A percentile compares a stretch with the other conserved stretches of the same genome.
Evolutionary conservation across 2,797 vertebrate species (phyloP).

Genomic region (Molothrus aeneus): DNA sequence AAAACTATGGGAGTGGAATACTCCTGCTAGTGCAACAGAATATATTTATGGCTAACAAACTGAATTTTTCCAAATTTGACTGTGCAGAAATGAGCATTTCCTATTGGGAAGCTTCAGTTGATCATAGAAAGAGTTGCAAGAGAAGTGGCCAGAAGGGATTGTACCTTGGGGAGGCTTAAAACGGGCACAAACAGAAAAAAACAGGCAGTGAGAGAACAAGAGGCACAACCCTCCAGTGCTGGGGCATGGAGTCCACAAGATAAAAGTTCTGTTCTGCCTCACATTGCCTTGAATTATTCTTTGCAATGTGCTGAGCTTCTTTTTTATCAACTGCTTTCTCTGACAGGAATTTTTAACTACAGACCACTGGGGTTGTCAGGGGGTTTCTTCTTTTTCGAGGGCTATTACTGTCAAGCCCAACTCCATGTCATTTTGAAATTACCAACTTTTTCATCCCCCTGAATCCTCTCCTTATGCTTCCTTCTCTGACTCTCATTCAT

Average conservation of each 20-base stretch:
- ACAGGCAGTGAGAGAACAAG: background rate
- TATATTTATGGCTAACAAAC: background rate
- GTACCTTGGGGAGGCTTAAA: background rate
- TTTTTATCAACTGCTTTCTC: background rate
- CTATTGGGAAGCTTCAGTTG: background rate
- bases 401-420: background rate
- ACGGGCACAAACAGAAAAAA: background rate
- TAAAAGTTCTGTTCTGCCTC: background rate
- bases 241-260: rapidly evolving
- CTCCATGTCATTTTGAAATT: background rate
- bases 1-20: background rate
- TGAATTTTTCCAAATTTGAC: background rate
- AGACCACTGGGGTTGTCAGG: background rate
- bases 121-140: background rate
- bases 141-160: background rate
- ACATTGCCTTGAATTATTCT: background rate
- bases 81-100: background rate
- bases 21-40: background rate
- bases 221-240: background rate
- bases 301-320: background rate
- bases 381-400: background rate
- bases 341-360: background rate
- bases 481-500: background rate
- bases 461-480: background rate
- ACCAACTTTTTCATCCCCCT: background rate